Conservation (phyloP, 2,888 invertebrate genomes). For the Deroplatys truncata region DNA sequence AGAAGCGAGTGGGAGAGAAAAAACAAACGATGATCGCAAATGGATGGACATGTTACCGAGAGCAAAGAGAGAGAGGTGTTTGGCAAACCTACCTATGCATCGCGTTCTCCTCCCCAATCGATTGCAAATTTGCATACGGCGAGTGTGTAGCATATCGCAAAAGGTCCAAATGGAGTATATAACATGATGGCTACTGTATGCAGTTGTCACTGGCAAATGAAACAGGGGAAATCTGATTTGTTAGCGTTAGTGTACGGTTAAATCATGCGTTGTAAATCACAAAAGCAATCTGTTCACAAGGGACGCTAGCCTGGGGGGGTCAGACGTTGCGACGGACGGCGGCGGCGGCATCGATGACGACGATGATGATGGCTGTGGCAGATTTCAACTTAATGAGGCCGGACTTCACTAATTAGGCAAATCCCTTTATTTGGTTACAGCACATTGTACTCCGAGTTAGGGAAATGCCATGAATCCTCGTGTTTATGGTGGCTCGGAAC, state of each 20-base stretch:
- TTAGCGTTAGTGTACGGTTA: not conserved
- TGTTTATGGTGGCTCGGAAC: not conserved
- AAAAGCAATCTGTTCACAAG: not conserved
- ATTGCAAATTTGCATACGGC: not conserved
- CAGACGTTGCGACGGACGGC: not conserved
- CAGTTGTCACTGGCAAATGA: not conserved
- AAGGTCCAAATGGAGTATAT: not conserved
- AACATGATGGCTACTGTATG: not conserved
- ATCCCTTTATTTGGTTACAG: not conserved
- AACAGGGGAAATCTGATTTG: not conserved
- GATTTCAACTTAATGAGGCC: not conserved
- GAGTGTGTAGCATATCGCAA: not conserved
- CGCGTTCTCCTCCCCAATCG: not conserved
- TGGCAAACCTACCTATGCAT: not conserved
- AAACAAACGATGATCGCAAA: not conserved
- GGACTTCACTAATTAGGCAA: not conserved
- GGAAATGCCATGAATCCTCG: not conserved
- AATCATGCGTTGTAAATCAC: not conserved
- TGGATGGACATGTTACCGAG: not conserved
- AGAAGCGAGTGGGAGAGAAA: not conserved
- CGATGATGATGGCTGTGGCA: not conserved
- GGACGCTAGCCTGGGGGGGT: not conserved
- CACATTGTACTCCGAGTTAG: not conserved
- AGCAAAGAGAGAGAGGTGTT: not conserved
- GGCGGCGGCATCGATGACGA: too few relatives aligned